Base-by-base conservation (phyloP, 2,113 vertebrate species). In the Melanostigma gelatinosum region DNA sequence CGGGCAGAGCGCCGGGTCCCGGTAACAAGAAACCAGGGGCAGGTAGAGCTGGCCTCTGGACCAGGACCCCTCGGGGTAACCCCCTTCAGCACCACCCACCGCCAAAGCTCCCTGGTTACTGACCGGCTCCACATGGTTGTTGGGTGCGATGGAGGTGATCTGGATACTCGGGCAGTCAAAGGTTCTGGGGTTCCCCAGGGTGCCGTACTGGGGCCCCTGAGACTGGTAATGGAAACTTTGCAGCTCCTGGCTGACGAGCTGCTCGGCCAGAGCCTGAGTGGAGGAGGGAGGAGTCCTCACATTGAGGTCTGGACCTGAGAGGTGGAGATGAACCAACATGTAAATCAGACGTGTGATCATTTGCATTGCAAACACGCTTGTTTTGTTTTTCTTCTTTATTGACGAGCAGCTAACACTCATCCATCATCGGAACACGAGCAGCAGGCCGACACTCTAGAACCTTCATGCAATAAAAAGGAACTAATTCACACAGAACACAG, bases 161-260 rank as follows among this genome's bases (percentile, higher is more conserved):
- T 99, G 97, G 88, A 99, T 99, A 89, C 97, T 99, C 38, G 98
- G 98, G 82, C 97, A 99, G 87, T 98, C 96, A 29, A 99, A 99
- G 22, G 96, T 90, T 82, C 96, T 96, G 91, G 93, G 94, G 92
- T 93, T 96, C 92, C 95, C 95, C 94, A 95, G 86, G 63, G 94
- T 83, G 60, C 80, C 93, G 7, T 96, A 96, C 77, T 95, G 96
- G 84, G 93, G 93, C 72, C 95, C 95, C 52, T 95, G 94, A 70
- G 92, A 66, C 61, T 95, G 95, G 70, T 84, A 93, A 6, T 34
- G 34, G 55, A 93, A 89, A 85, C 92, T 77, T 70, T 94, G 95
- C 82, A 93, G 85, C 82, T 96, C 96, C 88, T 95, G 96, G 86
- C 91, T 94, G 81, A 95, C 89, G 24, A 95, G 93, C 92, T 95